Percentiles rank a stretch among this genome's conserved stretches.
phyloP scores from a whole-genome alignment of 1,140 invertebrate species.

The Drosophila kikkawai region DNA sequence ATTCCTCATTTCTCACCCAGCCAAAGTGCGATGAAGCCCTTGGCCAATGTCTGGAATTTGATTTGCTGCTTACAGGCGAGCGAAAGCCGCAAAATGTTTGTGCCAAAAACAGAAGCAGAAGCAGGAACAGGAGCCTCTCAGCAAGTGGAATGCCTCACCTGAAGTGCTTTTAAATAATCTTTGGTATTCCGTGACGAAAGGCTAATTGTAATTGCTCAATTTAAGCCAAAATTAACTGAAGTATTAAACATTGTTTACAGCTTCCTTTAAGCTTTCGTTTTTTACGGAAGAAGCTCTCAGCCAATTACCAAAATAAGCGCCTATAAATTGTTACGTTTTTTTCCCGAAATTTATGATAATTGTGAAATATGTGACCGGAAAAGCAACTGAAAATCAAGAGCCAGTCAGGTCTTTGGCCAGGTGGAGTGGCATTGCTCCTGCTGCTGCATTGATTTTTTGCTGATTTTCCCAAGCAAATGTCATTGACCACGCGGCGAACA shows the following conservation, averaged over 20 bases:
- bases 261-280: too few relatives aligned
- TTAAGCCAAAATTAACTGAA: neutral
- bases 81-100: slow-evolving; percentile 29
- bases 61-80: slow-evolving; percentile 33
- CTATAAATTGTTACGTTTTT: slow-evolving; percentile 29
- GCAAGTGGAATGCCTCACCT: neutral
- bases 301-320: slow-evolving; percentile 29
- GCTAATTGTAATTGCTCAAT: neutral
- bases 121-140: neutral
- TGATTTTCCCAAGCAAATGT: slow-evolving; percentile 56
- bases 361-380: slow-evolving; percentile 36
- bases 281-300: too few relatives aligned
- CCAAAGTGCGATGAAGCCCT: slow-evolving; percentile 32
- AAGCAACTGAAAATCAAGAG: neutral
- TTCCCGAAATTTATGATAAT: slow-evolving; percentile 38
- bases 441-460: slow-evolving; percentile 69
- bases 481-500: slow-evolving; percentile 68
- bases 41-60: slow-evolving; percentile 46
- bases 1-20: slow-evolving; percentile 23
- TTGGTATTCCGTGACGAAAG: neutral
- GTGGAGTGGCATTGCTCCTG: neutral
- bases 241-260: neutral
- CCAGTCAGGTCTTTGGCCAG: neutral
- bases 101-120: neutral
- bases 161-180: neutral